Evolutionary conservation across 2,797 vertebrate species (phyloP), one percentile per base, ranked within the genome.

Genomic region (Poecilia wingei): DNA sequence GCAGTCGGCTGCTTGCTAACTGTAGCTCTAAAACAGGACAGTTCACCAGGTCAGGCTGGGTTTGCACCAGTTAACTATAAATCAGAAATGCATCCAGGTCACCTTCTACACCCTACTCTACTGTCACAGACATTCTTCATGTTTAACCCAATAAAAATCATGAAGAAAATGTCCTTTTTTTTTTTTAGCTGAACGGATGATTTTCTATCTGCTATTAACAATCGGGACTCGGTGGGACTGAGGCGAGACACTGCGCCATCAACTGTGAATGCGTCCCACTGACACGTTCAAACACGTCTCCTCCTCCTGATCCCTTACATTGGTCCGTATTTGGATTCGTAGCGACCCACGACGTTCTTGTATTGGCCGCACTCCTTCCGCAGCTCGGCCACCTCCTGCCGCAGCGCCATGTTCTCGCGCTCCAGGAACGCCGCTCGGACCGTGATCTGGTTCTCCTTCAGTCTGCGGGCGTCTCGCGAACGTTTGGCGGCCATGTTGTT

Each of bases 381-480:
- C n/a, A 99, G 93, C 82, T 99, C 97, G 0, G 96, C 97, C 5
- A 99, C 97, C 93, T 99, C 98, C 64, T 95, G 94, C 85, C 98
- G 95, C 94, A 99, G 93, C 36, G 95, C 98, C 0, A 94, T 85
- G 66, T 99, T 99, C 94, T 99, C 98, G 0, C 97, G 97, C 96
- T 99, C 98, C 64, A 99, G 95, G 89, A 99, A 99, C 46, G 98
- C 97, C 0, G 98, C 98, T 77, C 98, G 95, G 80, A 99, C 98
- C 0, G 97, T 98, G 95, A 99, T 99, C 95, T 99, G 98, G 84
- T 99, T 99, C 91, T 99, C 98, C 94, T 99, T 99, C 82, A 99
- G 85, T 16, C 98, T 94, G 55, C 98, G 96, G 72, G 98, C 98
- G 0, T 99, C 98, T 1, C 98, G 97, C 0, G 98, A 99, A 49